Evolutionary conservation across 2,113 vertebrate species (phyloP), one percentile per base, ranked within the genome.

Genomic region (Thinocorus orbignyianus): DNA sequence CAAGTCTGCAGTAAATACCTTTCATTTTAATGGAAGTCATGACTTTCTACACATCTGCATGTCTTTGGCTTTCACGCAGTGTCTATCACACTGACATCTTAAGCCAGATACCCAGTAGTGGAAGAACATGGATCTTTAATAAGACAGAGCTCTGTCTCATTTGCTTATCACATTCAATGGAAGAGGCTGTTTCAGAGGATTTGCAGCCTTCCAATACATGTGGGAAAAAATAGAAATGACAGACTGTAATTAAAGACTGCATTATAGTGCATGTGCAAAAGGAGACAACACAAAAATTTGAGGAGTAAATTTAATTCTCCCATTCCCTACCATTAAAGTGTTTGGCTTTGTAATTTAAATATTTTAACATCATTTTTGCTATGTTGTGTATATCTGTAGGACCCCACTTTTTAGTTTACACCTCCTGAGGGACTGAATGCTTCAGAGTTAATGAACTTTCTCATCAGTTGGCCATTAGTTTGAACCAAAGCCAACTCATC

Each of bases 371-470:
- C 1, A 91, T 95, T 95, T 96, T 87, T 95, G 65, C 89, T 93
- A 88, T 41, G 80, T 68, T 86, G 57, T 91, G 49, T 84, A 61
- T 96, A 93, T 96, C 80, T 94, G 80, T 81, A 97, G 93, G 93
- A 96, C 90, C 92, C 92, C 86, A 89, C 91, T 96, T 97, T 96
- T 97, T 94, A 96, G 93, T 96, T 97, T 96, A 96, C 8, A 72
- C 48, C 73, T 96, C 96, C 88, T 92, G 57, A 93, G 96, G 86
- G 96, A 96, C 77, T 42, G 86, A 94, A 92, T 61, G 86, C 83
- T 94, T 96, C 92, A 87, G 88, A 96, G 93, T 86, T 95, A 96
- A 96, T 96, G 96, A 97, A 96, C 93, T 96, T 96, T 96, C 86
- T 96, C 95, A 95, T 95, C 95, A 93, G 90, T 92, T 93, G 80